Base-by-base conservation (phyloP, 2,113 vertebrate species). In the Ophthalmolycus amberensis region DNA sequence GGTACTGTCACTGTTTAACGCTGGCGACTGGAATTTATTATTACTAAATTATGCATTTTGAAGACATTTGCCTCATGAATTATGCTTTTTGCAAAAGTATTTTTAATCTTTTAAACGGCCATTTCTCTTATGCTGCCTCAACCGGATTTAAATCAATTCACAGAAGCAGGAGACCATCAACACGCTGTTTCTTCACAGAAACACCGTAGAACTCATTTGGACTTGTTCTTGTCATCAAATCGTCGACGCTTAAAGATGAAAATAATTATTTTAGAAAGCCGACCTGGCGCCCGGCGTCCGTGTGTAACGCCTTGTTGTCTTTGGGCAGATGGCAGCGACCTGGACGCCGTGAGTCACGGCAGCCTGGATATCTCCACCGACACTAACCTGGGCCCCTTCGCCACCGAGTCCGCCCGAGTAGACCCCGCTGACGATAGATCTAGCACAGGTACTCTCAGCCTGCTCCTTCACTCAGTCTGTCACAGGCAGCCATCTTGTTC, bases 331-430 rank as follows among this genome's bases (percentile, higher is more conserved):
- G 94, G 95, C 94, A 96, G 96, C 80, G 96, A 97, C 92, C 92
- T 96, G 92, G 96, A 96, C 87, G 95, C 95, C 75, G 94, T 96
- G 91, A 97, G 96, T 91, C 95, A 96, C 75, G 95, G 95, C 92
- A 97, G 96, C 94, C 92, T 96, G 95, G 96, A 97, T 88, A 96
- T 96, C 88, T 95, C 94, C 87, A 95, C 94, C 76, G 96, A 93
- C 86, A 72, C 89, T 76, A 84, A 96, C 94, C 86, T 84, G 88
- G 90, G 91, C 71, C 91, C 94, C 82, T 95, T 92, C 93, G 91
- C 87, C 90, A 66, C 91, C 48, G 95, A 95, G 88, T 90, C 94
- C 86, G 88, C 91, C 92, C 96, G 89, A 94, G 93, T 95, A 79
- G 95, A 95, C 87, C 94, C 95, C 85, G 88, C 95, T 85, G 96